These are phyloP conservation scores for Sylvilagus bachmani DNA, from an alignment of 2,113 vertebrate genomes.

Conservation along the genomic window DNA sequence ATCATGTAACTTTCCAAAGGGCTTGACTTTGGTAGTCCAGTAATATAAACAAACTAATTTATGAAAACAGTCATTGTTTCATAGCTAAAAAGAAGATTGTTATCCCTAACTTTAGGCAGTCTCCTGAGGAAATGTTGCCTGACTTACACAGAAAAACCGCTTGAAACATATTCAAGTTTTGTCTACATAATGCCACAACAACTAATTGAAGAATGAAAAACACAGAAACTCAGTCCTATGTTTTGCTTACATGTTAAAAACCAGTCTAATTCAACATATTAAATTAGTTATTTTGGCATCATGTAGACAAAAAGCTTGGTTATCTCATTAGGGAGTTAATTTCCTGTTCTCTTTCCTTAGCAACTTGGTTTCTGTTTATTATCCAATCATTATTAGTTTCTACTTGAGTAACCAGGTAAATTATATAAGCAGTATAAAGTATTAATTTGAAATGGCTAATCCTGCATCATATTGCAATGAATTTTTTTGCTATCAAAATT, in stretches of 20 bases:
- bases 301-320: slow-evolving; percentile 42
- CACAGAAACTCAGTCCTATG: not conserved
- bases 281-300: slow-evolving; percentile 57
- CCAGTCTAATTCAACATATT: slow-evolving; percentile 51
- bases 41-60: not conserved
- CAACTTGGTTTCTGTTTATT: slow-evolving; percentile 52
- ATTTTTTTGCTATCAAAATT: slow-evolving; percentile 56
- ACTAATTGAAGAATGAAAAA: not conserved
- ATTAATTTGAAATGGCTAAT: slow-evolving; percentile 68
- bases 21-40: not conserved
- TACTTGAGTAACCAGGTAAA: slow-evolving; percentile 55
- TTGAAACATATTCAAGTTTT: not conserved
- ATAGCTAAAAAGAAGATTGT: not conserved
- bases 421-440: slow-evolving; percentile 38
- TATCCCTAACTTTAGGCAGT: not conserved
- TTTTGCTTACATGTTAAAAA: slow-evolving; percentile 57
- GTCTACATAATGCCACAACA: not conserved
- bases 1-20: not conserved
- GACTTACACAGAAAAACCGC: not conserved
- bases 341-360: slow-evolving; percentile 31
- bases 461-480: not conserved
- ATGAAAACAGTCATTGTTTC: not conserved
- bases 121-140: not conserved
- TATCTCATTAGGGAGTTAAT: slow-evolving; percentile 67
- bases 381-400: slow-evolving; percentile 49